Percentiles rank a stretch among this genome's conserved stretches.
These are phyloP conservation scores for Numenius arquata DNA, from an alignment of 2,113 vertebrate species.

Conservation along the genomic window DNA sequence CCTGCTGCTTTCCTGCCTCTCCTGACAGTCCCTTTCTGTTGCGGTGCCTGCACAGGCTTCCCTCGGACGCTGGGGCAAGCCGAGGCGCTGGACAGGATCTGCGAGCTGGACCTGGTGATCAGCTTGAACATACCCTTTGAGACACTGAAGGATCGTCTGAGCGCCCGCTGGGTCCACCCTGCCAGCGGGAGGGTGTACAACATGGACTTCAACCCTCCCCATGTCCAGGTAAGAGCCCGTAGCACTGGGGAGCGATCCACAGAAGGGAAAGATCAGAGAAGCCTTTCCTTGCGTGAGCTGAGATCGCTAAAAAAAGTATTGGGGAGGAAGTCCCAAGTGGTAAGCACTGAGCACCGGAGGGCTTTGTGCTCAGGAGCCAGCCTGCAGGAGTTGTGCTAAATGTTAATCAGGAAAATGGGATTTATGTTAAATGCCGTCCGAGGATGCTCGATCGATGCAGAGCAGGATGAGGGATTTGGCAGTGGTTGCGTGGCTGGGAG, in stretches of 20 bases:
- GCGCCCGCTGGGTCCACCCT: slow-evolving; percentile 89
- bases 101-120: slow-evolving; percentile 88
- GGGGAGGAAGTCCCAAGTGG: background rate
- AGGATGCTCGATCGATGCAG: background rate
- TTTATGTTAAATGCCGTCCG: background rate
- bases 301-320: accelerated
- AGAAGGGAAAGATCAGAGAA: accelerated
- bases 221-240: slow-evolving; percentile 68
- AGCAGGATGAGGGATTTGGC: accelerated
- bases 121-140: slow-evolving; percentile 92
- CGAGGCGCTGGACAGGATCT: slow-evolving; percentile 81
- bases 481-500: accelerated
- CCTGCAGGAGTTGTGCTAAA: background rate
- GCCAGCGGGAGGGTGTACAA: slow-evolving; percentile 93
- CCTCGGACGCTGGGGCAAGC: slow-evolving; percentile 89
- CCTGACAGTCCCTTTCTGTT: accelerated
- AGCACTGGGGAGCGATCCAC: accelerated
- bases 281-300: accelerated
- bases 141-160: slow-evolving; percentile 90
- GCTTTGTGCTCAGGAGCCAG: background rate
- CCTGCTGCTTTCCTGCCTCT: background rate
- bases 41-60: slow-evolving; percentile 77
- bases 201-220: slow-evolving; percentile 92
- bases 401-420: background rate
- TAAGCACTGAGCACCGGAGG: accelerated